Evolutionary conservation across 2,797 vertebrate genomes (phyloP).

Genomic region (Tenualosa thibaudeaui): DNA sequence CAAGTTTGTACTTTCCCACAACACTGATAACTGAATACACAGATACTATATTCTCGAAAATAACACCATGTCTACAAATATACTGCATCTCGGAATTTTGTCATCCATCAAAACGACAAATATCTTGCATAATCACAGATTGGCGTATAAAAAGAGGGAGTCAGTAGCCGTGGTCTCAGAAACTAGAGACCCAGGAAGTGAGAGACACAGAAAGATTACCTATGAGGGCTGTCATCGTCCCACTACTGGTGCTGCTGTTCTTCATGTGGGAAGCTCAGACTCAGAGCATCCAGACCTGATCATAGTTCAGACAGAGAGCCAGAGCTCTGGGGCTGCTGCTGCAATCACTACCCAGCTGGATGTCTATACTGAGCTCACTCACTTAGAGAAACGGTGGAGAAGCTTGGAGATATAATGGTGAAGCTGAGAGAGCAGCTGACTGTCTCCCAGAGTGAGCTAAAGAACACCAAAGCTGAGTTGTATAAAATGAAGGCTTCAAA

Average conservation of each 20-base stretch:
- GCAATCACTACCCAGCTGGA: background rate
- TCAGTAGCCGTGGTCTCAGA: background rate
- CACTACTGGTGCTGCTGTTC: conserved; percentile 35
- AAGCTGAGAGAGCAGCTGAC: background rate
- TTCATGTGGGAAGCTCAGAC: conserved; percentile 24
- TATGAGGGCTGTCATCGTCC: conserved; percentile 32
- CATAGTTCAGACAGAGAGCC: conserved; percentile 36
- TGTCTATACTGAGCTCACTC: conserved; percentile 24
- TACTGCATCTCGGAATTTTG: too few species aligned
- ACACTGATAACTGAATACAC: too few species aligned
- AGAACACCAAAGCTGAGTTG: too few species aligned
- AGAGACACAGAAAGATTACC: background rate
- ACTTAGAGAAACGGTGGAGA: background rate
- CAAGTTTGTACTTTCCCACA: too few species aligned
- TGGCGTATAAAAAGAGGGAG: too few species aligned
- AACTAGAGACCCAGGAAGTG: background rate
- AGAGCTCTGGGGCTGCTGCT: conserved; percentile 31
- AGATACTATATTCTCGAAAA: too few species aligned
- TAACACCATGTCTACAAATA: too few species aligned
- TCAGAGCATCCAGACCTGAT: background rate
- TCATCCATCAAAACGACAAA: too few species aligned
- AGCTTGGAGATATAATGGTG: background rate
- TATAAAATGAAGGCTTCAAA: too few species aligned
- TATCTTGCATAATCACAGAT: too few species aligned
- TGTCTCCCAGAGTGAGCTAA: background rate